These are phyloP conservation scores for Lasioglossum albipes DNA, from an alignment of 1,140 invertebrate genomes.

Conservation along the genomic window DNA sequence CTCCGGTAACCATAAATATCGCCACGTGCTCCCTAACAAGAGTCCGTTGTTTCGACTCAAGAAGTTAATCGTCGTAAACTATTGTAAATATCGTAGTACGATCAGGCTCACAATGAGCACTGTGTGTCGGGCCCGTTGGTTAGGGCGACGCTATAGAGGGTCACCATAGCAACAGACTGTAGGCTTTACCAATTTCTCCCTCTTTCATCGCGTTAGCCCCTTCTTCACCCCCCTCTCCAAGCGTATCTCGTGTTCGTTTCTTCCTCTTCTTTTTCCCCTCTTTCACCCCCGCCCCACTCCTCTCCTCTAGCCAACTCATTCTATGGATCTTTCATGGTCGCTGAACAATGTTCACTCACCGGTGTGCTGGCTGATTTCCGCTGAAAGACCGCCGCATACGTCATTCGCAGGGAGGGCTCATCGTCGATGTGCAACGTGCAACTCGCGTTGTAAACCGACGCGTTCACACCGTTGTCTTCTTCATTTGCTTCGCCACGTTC, in stretches of 20 bases:
- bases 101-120: constrained; percentile 21
- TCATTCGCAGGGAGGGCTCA: neutral
- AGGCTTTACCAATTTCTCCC: constrained; percentile 59
- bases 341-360: constrained; percentile 61
- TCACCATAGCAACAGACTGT: constrained; percentile 75
- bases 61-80: constrained; percentile 27
- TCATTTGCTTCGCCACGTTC: neutral
- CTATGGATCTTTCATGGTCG: constrained; percentile 24
- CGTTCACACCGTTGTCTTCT: neutral
- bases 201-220: constrained; percentile 32
- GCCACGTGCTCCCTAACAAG: constrained; percentile 1
- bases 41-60: constrained; percentile 11
- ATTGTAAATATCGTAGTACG: constrained; percentile 16
- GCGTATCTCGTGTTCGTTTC: constrained; percentile 23
- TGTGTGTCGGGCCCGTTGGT: constrained; percentile 26
- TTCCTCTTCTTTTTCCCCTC: neutral
- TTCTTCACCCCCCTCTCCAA: constrained; percentile 24
- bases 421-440: neutral
- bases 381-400: neutral
- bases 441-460: too few species aligned
- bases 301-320: constrained; percentile 27
- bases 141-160: constrained; percentile 65
- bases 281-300: constrained; percentile 19
- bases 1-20: neutral
- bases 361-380: constrained; percentile 53